Conservation (phyloP, 2,797 vertebrate species). For the Taeniopygia guttata region DNA sequence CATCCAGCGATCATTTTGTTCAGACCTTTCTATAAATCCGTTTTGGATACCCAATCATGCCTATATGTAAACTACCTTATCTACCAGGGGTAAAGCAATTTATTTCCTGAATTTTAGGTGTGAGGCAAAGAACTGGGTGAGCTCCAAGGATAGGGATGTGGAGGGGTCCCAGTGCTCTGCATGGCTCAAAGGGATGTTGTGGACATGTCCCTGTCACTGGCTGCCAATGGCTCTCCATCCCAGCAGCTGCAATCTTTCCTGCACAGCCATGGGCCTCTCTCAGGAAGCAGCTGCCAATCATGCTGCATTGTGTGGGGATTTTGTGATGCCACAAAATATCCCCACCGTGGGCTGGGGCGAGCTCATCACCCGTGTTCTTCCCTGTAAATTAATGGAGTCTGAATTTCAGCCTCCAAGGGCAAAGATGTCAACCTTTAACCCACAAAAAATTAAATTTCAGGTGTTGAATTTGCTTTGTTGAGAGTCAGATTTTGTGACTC, state of each 20-base stretch:
- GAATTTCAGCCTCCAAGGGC: neutral
- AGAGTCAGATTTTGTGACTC: neutral
- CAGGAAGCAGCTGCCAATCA: constrained; percentile 28
- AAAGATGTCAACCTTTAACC: neutral
- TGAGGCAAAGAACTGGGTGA: neutral
- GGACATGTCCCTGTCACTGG: fast-evolving
- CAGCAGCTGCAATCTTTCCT: constrained; percentile 50
- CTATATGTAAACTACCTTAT: neutral
- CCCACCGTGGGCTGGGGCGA: neutral
- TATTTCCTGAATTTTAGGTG: neutral
- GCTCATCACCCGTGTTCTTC: neutral
- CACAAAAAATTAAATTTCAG: neutral
- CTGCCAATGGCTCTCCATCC: constrained; percentile 13
- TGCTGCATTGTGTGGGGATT: neutral
- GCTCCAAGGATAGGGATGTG: neutral
- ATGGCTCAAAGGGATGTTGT: fast-evolving
- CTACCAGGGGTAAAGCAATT: neutral
- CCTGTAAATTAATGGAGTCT: neutral
- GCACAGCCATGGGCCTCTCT: neutral
- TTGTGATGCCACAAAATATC: neutral
- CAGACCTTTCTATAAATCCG: neutral
- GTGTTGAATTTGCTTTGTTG: neutral
- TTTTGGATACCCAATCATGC: neutral
- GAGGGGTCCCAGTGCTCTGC: neutral
- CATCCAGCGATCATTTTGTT: neutral